Percentiles rank a stretch among this genome's conserved stretches.
These are phyloP conservation scores for Hyalella azteca DNA, from an alignment of 2,888 invertebrate genomes.

Conservation along the genomic window DNA sequence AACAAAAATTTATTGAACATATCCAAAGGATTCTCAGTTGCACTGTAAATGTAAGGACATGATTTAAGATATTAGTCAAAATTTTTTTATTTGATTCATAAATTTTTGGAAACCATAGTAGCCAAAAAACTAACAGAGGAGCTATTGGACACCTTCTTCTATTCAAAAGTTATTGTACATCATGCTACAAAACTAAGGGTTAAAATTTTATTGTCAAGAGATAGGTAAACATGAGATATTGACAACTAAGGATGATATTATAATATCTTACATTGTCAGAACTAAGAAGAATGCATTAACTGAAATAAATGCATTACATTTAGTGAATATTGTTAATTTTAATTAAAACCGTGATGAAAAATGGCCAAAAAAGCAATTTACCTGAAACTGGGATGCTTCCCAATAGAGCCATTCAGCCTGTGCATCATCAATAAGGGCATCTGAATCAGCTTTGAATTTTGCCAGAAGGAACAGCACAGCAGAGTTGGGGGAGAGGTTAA, in stretches of 20 bases:
- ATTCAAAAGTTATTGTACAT: not conserved
- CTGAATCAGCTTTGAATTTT: not conserved
- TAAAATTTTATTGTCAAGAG: not conserved
- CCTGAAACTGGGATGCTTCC: conserved; percentile 31
- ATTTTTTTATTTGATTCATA: not conserved
- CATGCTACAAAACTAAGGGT: not conserved
- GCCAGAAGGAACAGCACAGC: not conserved
- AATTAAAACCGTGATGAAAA: not conserved
- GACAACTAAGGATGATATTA: not conserved
- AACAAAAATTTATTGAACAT: not conserved
- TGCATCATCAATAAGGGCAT: not conserved
- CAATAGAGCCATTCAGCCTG: not conserved
- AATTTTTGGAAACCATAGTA: not conserved
- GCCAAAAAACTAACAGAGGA: not conserved
- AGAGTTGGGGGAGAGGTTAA: conserved; percentile 16
- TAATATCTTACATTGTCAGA: not conserved
- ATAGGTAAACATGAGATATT: not conserved
- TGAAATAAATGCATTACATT: not conserved
- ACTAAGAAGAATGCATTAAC: not conserved
- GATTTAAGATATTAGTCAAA: not conserved
- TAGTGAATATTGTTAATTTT: not conserved
- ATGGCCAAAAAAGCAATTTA: too few relatives aligned
- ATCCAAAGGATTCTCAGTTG: not conserved
- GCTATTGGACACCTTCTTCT: not conserved
- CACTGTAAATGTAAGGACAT: not conserved